These are phyloP conservation scores for Amphipyra tragopoginis DNA, from an alignment of 2,888 invertebrate genomes.

Conservation along the genomic window DNA sequence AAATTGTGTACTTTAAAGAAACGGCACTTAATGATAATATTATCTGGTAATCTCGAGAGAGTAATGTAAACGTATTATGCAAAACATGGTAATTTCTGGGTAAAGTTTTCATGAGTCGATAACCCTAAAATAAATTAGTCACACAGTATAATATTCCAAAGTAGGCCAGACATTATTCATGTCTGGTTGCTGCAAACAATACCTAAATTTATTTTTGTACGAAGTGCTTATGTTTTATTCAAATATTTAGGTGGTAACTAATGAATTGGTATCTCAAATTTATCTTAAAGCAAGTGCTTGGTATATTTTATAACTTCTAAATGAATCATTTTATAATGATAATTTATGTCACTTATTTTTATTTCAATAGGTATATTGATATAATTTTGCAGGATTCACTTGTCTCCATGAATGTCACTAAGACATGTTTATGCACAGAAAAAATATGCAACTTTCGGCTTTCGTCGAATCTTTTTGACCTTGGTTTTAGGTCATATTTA, in stretches of 20 bases:
- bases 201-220: constrained; percentile 19
- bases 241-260: constrained; percentile 21
- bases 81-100: constrained; percentile 28
- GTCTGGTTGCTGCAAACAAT: constrained; percentile 21
- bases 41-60: constrained; percentile 28
- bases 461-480: no score
- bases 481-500: no score
- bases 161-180: constrained; percentile 30
- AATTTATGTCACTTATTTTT: no score
- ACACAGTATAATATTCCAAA: constrained; percentile 18
- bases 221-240: constrained; percentile 25
- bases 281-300: constrained; percentile 6
- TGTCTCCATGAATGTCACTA: no score
- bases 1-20: constrained; percentile 26
- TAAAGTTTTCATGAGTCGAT: constrained; percentile 28
- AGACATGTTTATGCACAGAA: no score
- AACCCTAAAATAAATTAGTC: constrained; percentile 32
- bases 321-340: background rate
- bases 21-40: constrained; percentile 40
- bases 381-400: no score
- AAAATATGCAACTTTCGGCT: no score
- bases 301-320: background rate
- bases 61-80: constrained; percentile 38
- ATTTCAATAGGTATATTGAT: no score
- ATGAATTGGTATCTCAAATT: constrained; percentile 15